Evolutionary conservation across 2,888 invertebrate species (phyloP), one percentile per base, ranked within the genome.

Genomic region (Diplolepis rosae): DNA sequence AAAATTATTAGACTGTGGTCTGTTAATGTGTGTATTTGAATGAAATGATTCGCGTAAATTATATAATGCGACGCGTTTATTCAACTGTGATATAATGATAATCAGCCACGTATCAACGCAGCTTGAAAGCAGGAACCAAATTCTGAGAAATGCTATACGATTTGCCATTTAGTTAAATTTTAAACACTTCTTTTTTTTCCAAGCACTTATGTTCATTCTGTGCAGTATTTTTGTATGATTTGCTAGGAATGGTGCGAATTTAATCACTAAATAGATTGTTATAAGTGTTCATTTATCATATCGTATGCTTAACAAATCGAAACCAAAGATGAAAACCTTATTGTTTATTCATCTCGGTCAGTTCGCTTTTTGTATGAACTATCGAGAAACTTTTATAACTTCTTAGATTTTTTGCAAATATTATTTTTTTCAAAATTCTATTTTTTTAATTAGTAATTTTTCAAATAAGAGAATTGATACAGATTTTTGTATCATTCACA

Each of bases 1-100:
- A 56, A 18, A 22, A 35, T 61, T 39, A 24, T 61, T 35, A 42
- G 48, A 4, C 11, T 22, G 9, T 61, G n/a, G n/a, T 39, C 39
- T 61, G 61, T 39, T 61, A 24, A 61, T n/a, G n/a, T n/a, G n/a
- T n/a, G n/a, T n/a, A n/a, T n/a, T 61, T 32, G 11, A 22, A 56
- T 56, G 22, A 56, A 32, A 54, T 18, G 4, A 56, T 22, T 56
- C 39, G 35, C 56, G 56, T 61, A 24, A 61, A 35, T 61, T 61
- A 18, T 61, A 35, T 22, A 61, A 35, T 35, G 56, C 39, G 56
- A n/a, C 35, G 24, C 35, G 56, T 61, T 61, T 61, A 22, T 39
- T 61, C 22, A 42, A n/a, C 61, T 61, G 61, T 61, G 61, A 61
- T 61, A 54, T 52, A 52, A 52, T 27, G 52, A 54, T 54, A 61